Evolutionary conservation across 2,888 invertebrate species (phyloP).

Genomic region (Nesidiocoris tenuis): DNA sequence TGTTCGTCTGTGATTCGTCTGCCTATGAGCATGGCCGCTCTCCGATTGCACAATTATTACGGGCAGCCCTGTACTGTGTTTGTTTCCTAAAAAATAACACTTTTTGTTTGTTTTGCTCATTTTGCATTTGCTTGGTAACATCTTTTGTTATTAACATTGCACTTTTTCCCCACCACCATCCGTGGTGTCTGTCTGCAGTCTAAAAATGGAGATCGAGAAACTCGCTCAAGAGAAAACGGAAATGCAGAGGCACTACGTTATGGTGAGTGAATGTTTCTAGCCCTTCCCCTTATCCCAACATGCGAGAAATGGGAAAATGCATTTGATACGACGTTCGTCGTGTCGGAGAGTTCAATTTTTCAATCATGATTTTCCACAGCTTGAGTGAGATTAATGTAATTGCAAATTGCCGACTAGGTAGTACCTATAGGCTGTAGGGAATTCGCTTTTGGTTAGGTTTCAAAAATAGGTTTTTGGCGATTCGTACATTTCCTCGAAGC

Average conservation of each 20-base stretch:
- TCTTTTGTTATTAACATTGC: conserved; percentile 45
- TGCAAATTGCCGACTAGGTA: too few relatives aligned
- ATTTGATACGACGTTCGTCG: too few relatives aligned
- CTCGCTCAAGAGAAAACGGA: conserved; percentile 82
- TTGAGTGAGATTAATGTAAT: too few relatives aligned
- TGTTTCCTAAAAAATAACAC: conserved; percentile 5
- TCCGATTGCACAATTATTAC: neutral
- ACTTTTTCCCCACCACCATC: conserved; percentile 47
- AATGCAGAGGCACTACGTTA: conserved; percentile 84
- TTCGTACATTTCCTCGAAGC: too few relatives aligned
- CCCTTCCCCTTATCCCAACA: neutral
- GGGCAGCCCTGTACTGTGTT: neutral
- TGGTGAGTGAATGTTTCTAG: conserved; percentile 63
- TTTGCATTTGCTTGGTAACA: conserved; percentile 20
- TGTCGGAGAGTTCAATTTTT: too few relatives aligned
- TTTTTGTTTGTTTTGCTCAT: conserved; percentile 26
- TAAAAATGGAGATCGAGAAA: conserved; percentile 84
- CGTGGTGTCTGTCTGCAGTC: conserved; percentile 60
- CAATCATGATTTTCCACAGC: too few relatives aligned
- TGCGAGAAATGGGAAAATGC: too few relatives aligned
- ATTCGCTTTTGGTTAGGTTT: too few relatives aligned
- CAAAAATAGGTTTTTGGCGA: too few relatives aligned
- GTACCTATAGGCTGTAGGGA: too few relatives aligned
- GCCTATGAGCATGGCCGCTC: conserved; percentile 38
- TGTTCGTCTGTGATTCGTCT: conserved; percentile 25